A percentile compares a stretch with the other conserved stretches of the same genome.
Evolutionary conservation across 2,888 invertebrate genomes (phyloP).

Genomic region (Netelia virgata): DNA sequence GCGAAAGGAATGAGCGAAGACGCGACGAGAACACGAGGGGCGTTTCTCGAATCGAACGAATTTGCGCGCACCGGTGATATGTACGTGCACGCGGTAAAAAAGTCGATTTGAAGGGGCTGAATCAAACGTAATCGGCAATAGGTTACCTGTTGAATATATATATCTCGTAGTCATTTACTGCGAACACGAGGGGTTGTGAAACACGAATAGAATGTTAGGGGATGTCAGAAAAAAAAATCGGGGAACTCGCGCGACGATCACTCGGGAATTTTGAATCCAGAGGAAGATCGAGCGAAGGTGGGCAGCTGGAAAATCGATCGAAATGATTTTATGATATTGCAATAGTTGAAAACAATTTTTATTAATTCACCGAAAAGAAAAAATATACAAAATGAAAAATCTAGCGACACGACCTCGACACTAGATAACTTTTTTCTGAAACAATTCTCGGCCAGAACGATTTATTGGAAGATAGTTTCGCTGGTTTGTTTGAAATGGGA

Average conservation of each 20-base stretch:
- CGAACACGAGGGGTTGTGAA: neutral
- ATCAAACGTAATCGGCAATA: conserved; percentile 68
- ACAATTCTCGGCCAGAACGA: too few species aligned
- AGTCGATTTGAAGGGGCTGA: conserved; percentile 70
- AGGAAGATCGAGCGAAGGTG: neutral
- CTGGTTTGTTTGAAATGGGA: too few species aligned
- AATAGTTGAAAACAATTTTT: too few species aligned
- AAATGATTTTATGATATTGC: too few species aligned
- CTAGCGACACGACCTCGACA: too few species aligned
- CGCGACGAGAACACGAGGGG: conserved; percentile 9
- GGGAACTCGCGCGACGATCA: neutral
- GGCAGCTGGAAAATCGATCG: too few species aligned
- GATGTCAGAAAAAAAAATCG: neutral
- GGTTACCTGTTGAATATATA: conserved; percentile 74
- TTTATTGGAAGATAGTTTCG: too few species aligned
- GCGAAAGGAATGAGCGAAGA: conserved; percentile 9
- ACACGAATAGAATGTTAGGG: neutral
- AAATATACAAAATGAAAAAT: too few species aligned
- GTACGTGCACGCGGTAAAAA: conserved; percentile 59
- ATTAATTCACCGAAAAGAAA: too few species aligned
- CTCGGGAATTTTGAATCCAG: neutral
- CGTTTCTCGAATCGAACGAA: conserved; percentile 39
- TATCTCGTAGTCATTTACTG: conserved; percentile 44
- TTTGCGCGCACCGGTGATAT: conserved; percentile 22
- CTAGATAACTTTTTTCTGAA: too few species aligned